A percentile compares a stretch with the other conserved stretches of the same genome.
Evolutionary conservation across 2,113 vertebrate genomes (phyloP).

Genomic region (Hassar affinis): DNA sequence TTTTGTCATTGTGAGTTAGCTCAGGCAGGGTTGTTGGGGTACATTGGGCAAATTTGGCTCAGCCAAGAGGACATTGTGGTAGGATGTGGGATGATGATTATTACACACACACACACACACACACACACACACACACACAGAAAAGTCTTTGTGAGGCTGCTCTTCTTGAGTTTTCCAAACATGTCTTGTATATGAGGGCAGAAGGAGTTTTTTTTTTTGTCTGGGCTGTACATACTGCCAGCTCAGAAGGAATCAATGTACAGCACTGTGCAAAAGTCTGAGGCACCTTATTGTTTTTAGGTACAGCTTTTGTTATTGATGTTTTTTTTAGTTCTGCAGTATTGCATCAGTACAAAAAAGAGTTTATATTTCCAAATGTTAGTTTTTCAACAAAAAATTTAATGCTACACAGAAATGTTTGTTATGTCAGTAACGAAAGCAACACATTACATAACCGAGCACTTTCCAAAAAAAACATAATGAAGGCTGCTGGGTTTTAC

Average conservation of each 20-base stretch:
- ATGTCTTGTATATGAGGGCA: conserved; percentile 37
- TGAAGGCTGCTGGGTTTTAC: too few species aligned
- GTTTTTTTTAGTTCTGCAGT: too few species aligned
- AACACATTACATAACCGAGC: too few species aligned
- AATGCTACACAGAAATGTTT: too few species aligned
- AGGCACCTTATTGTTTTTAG: too few species aligned
- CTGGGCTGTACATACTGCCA: conserved; percentile 31
- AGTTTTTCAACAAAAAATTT: too few species aligned
- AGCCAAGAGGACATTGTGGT: conserved; percentile 48
- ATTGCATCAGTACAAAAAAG: too few species aligned
- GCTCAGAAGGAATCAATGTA: background rate
- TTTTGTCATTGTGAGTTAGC: conserved; percentile 44
- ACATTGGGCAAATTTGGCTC: conserved; percentile 49
- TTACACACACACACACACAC: conserved; percentile 38
- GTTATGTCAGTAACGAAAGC: too few species aligned
- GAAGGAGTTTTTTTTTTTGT: conserved; percentile 47
- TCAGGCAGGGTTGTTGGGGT: conserved; percentile 27
- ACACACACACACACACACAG: conserved; percentile 36
- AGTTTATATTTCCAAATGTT: too few species aligned
- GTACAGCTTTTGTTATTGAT: too few species aligned
- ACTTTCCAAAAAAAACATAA: too few species aligned
- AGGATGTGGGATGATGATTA: conserved; percentile 41
- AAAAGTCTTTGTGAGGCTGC: conserved; percentile 49
- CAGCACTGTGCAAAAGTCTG: too few species aligned
- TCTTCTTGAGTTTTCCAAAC: conserved; percentile 43